Base-by-base conservation (phyloP, 2,888 invertebrate species). In the Ennomos erosarius region DNA sequence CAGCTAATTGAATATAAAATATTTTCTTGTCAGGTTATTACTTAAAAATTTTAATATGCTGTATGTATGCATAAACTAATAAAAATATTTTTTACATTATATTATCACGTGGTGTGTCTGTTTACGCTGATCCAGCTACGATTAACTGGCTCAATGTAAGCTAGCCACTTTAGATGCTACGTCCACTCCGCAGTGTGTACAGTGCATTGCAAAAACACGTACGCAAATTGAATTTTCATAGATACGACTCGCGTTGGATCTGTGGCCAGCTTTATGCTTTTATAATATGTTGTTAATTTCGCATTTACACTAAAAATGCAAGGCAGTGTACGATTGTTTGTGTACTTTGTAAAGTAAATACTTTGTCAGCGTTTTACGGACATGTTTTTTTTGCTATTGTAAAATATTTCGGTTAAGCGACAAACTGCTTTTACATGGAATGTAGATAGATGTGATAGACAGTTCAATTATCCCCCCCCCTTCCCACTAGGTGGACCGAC, bases 211-310 rank as follows among this genome's bases (percentile, higher is more conserved):
- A 87, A 88, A 87, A 88, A 87, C 84, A 82, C 67, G 76, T 69
- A 73, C 76, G 70, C 81, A 85, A 87, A 88, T 88, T 85, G 82
- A 87, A 85, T 88, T 88, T 87, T 84, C 85, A 88, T 87, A 84
- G 83, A 83, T 83, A 82, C 76, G 70, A 72, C 68, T 59, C 37
- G 59, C 56, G 49, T 42, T 35, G 47, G 48, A 40, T 50, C 59
- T 60, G 56, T 48, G 55, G 54, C 53, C 48, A 36, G 47, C 61
- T 47, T 64, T 45, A 67, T 68, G 69, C 61, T 40, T 69, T 69
- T 67, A 66, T 71, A 68, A 69, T 71, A 55, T 59, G 55, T 61
- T 52, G 62, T 57, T 69, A 67, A 70, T 70, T 62, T 66, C 52
- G 26, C 54, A 49, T 54, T 64, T 39, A 51, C 42, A 52, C 39